phyloP scores from a whole-genome alignment of 2,888 invertebrate species.

The Diadromus collaris region DNA sequence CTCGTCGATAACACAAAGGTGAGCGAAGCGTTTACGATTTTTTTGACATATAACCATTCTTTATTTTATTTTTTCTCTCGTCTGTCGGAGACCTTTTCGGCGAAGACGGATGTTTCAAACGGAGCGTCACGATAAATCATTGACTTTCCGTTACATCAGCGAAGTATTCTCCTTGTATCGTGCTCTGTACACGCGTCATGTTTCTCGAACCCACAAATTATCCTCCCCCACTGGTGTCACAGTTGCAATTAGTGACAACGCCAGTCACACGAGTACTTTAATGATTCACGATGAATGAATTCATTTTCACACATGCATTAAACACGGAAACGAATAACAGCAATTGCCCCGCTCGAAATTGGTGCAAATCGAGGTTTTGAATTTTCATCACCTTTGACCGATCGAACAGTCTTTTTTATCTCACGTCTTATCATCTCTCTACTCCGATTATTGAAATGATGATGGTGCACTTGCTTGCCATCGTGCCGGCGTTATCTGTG shows the following conservation, averaged over 20 bases:
- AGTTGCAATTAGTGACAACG: constrained; percentile 40
- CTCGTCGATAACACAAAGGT: constrained; percentile 50
- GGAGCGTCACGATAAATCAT: not conserved
- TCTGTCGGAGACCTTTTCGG: not conserved
- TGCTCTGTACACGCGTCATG: constrained; percentile 29
- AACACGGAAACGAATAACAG: not conserved
- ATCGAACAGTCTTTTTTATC: constrained; percentile 1
- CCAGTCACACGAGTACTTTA: constrained; percentile 9
- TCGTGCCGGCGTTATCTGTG: not conserved
- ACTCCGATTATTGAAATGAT: constrained; percentile 26
- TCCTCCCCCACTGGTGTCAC: constrained; percentile 47
- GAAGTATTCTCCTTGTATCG: not conserved
- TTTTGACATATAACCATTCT: constrained; percentile 61
- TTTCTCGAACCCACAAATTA: constrained; percentile 38
- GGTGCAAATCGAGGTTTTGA: not conserved
- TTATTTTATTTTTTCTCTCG: constrained; percentile 10
- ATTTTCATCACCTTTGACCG: constrained; percentile 1
- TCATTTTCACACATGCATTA: not conserved
- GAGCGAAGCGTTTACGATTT: constrained; percentile 54
- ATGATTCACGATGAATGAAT: constrained; percentile 39
- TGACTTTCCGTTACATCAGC: not conserved
- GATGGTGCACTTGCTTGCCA: not conserved
- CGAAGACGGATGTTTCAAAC: not conserved
- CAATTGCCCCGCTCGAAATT: not conserved
- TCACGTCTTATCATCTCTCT: constrained; percentile 3